Evolutionary conservation across 2,888 invertebrate genomes (phyloP).

Genomic region (Microplitis manilae): DNA sequence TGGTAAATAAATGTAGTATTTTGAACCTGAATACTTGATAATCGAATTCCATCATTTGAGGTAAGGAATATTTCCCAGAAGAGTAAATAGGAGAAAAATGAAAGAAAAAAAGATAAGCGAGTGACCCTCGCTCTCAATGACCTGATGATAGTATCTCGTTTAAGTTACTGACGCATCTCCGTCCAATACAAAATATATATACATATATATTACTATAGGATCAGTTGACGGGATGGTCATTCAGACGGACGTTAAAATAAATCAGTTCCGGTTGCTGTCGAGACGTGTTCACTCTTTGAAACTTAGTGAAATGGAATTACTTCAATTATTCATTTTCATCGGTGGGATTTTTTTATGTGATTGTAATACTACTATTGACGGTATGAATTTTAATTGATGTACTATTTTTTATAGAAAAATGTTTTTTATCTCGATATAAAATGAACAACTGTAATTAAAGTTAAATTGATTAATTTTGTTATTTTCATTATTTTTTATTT

Average conservation of each 20-base stretch:
- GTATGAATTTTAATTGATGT: conserved; percentile 34
- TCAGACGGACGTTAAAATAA: conserved; percentile 37
- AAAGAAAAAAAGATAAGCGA: conserved; percentile 57
- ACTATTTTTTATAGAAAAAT: neutral
- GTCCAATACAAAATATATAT: conserved; percentile 53
- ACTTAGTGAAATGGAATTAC: conserved; percentile 46
- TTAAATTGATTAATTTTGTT: conserved; percentile 13
- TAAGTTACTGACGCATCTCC: conserved; percentile 58
- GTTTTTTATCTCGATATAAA: neutral
- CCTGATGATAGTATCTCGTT: conserved; percentile 62
- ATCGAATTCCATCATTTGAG: neutral
- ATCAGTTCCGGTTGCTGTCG: conserved; percentile 35
- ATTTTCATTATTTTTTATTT: neutral
- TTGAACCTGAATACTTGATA: neutral
- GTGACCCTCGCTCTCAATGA: conserved; percentile 68
- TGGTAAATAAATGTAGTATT: neutral
- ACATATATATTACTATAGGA: conserved; percentile 12
- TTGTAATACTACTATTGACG: conserved; percentile 40
- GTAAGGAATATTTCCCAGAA: conserved; percentile 10
- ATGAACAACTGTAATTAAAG: neutral
- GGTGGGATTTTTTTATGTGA: conserved; percentile 43
- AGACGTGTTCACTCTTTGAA: conserved; percentile 11
- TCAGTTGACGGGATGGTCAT: conserved; percentile 40
- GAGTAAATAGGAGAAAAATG: conserved; percentile 18
- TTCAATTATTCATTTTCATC: conserved; percentile 43